These are phyloP conservation scores for Penaeus japonicus DNA, from an alignment of 1,140 invertebrate species.

Conservation along the genomic window DNA sequence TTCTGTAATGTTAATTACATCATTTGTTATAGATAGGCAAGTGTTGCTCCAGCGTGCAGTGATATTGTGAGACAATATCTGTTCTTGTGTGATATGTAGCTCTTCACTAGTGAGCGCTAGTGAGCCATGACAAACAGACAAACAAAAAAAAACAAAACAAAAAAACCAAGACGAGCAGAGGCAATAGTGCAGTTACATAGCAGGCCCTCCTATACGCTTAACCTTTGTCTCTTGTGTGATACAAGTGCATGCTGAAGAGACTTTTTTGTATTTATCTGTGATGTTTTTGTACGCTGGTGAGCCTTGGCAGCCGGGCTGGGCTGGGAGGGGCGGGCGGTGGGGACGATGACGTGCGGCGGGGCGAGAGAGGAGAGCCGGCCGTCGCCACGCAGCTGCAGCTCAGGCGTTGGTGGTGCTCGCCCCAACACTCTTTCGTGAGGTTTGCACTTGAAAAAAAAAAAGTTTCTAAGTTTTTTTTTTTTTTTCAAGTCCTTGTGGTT, in stretches of 20 bases:
- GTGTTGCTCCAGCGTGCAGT: conserved; percentile 54
- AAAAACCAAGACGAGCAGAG: conserved; percentile 46
- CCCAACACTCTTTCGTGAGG: conserved; percentile 11
- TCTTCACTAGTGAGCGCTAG: conserved; percentile 56
- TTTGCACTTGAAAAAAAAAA: conserved; percentile 25
- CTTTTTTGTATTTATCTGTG: conserved; percentile 53
- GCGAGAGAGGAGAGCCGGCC: conserved; percentile 4
- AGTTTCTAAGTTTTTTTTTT: neutral
- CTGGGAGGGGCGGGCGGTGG: neutral
- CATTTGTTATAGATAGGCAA: conserved; percentile 46
- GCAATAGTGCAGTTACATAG: conserved; percentile 53
- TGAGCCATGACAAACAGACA: conserved; percentile 49
- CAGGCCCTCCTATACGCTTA: conserved; percentile 58
- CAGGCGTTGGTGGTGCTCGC: conserved; percentile 45
- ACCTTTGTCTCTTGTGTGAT: conserved; percentile 56
- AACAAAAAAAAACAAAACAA: neutral
- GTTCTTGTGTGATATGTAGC: conserved; percentile 56
- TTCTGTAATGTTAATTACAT: conserved; percentile 43
- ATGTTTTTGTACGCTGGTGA: conserved; percentile 55
- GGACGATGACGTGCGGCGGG: neutral
- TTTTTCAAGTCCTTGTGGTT: conserved; percentile 27
- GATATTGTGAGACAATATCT: conserved; percentile 56
- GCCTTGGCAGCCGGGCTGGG: conserved; percentile 34
- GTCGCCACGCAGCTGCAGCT: conserved; percentile 16
- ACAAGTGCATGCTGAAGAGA: conserved; percentile 57